Conservation (phyloP, 2,113 vertebrate genomes). For the Anolis sagrei region DNA sequence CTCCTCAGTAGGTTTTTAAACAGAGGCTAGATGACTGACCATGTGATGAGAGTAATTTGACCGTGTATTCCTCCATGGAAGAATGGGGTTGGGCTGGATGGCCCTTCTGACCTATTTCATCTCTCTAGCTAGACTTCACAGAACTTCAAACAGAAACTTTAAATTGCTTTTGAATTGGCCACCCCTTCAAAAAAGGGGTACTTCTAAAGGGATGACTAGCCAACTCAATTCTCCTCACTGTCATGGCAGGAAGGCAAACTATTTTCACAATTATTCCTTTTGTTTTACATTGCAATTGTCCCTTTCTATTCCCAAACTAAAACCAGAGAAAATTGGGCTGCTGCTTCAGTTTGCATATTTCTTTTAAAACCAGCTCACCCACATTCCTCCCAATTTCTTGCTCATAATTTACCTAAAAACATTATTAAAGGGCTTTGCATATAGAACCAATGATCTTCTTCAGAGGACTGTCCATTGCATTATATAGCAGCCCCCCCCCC, state of each 20-base stretch:
- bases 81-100: too few relatives aligned
- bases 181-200: background rate
- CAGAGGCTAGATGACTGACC: too few relatives aligned
- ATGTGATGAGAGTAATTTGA: too few relatives aligned
- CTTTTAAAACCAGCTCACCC: conserved; percentile 64
- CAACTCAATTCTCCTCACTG: too few relatives aligned
- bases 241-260: too few relatives aligned
- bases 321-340: background rate
- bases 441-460: conserved; percentile 27
- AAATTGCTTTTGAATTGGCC: background rate
- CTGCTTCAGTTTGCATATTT: background rate
- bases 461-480: conserved; percentile 54
- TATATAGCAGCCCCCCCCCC: conserved; percentile 30
- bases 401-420: conserved; percentile 72
- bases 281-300: background rate
- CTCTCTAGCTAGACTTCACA: too few relatives aligned
- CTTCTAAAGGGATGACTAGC: background rate
- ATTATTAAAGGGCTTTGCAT: conserved; percentile 54
- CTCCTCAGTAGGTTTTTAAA: too few relatives aligned
- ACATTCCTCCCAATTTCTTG: conserved; percentile 66
- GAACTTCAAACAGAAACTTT: too few relatives aligned
- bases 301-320: background rate
- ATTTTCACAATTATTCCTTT: too few relatives aligned
- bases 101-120: too few relatives aligned
- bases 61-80: too few relatives aligned